Percentiles rank a stretch among this genome's conserved stretches.
These are phyloP conservation scores for Asteroscopus sphinx DNA, from an alignment of 2,888 invertebrate genomes.

Conservation along the genomic window DNA sequence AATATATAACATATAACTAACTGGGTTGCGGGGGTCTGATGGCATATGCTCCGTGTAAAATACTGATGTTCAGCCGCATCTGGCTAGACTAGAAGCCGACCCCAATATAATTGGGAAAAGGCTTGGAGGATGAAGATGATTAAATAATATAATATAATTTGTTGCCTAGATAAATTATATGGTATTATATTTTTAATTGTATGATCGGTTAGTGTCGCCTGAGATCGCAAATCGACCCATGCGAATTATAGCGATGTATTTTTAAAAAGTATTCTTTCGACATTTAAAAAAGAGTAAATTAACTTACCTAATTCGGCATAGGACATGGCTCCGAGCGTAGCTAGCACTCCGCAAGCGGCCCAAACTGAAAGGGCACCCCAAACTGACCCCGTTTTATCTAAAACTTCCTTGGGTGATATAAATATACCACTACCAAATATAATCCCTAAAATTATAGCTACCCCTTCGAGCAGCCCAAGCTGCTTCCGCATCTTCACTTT, in stretches of 20 bases:
- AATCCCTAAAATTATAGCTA: slow-evolving; percentile 97
- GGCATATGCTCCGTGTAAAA: no score
- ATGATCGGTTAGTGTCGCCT: no score
- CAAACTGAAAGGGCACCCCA: slow-evolving; percentile 97
- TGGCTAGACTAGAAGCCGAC: no score
- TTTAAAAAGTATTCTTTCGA: not conserved
- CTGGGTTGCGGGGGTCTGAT: no score
- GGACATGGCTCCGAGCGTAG: slow-evolving; percentile 98
- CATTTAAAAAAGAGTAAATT: slow-evolving; percentile 8
- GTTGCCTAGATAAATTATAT: no score
- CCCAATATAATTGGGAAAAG: no score
- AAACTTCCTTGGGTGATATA: slow-evolving; percentile 98
- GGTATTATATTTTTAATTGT: no score
- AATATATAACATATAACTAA: no score
- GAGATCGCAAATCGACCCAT: not conserved
- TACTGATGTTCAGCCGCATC: no score
- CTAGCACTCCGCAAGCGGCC: slow-evolving; percentile 96
- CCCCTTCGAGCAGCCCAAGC: slow-evolving; percentile 96
- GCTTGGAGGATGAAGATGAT: no score
- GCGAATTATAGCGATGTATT: not conserved
- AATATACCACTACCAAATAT: slow-evolving; percentile 99
- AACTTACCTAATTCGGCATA: slow-evolving; percentile 97
- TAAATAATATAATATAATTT: no score
- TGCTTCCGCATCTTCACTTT: slow-evolving; percentile 96
- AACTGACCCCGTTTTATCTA: slow-evolving; percentile 96